phyloP scores from a whole-genome alignment of 2,113 vertebrate species.

The Callaeas wilsoni region DNA sequence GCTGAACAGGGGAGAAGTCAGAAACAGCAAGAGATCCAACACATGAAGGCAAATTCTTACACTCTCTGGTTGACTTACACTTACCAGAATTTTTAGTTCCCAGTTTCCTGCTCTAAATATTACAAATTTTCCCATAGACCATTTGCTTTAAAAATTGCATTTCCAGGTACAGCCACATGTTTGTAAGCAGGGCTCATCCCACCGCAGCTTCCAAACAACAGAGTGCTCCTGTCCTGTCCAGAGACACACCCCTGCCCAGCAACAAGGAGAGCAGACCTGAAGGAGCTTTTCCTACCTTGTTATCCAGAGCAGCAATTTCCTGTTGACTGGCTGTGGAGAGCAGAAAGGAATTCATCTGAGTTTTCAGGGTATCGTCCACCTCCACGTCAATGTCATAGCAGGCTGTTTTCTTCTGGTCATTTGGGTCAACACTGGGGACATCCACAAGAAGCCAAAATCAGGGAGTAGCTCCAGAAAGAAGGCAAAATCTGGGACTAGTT shows the following conservation, averaged over 20 bases:
- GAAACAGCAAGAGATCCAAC: background rate
- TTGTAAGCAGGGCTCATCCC: background rate
- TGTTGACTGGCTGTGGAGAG: slow-evolving; percentile 98
- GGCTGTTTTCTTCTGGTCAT: slow-evolving; percentile 99
- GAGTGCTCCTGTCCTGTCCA: background rate
- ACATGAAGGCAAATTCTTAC: background rate
- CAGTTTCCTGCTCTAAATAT: background rate
- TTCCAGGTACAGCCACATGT: background rate
- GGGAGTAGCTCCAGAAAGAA: background rate
- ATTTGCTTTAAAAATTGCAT: background rate
- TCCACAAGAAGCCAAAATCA: background rate
- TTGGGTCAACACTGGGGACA: slow-evolving; percentile 88
- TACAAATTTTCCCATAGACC: background rate
- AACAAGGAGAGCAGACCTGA: background rate
- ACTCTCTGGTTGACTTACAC: background rate
- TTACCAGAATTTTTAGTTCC: background rate
- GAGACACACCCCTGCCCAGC: background rate
- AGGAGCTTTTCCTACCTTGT: slow-evolving; percentile 80
- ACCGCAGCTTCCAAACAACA: background rate
- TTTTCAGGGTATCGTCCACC: slow-evolving; percentile 97
- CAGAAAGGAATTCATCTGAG: slow-evolving; percentile 99
- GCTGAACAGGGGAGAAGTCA: background rate
- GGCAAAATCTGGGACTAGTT: background rate
- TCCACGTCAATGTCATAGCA: slow-evolving; percentile 99
- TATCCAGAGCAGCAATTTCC: slow-evolving; percentile 96